Percentiles rank a stretch among this genome's conserved stretches.
Evolutionary conservation across 2,797 vertebrate species (phyloP).

Genomic region (Ctenochaetus hawaiiensis): DNA sequence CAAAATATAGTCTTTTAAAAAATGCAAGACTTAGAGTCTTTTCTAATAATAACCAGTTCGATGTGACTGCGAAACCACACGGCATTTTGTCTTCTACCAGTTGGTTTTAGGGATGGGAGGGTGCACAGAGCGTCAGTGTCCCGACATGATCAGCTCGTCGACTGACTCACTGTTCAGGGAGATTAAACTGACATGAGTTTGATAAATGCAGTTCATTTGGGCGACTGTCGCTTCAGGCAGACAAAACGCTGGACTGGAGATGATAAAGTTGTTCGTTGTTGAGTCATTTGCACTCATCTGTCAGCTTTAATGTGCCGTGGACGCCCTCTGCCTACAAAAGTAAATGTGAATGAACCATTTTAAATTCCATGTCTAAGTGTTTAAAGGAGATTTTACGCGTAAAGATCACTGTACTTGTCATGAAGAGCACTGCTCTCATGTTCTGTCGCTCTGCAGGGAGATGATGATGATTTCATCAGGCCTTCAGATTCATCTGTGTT

Average conservation of each 20-base stretch:
- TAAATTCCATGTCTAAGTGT: neutral
- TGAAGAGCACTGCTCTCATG: neutral
- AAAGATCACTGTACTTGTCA: constrained; percentile 2
- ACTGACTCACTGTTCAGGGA: constrained; percentile 25
- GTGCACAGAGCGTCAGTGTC: constrained; percentile 17
- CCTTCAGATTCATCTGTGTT: neutral
- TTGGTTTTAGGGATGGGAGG: constrained; percentile 32
- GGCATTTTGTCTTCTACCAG: constrained; percentile 41
- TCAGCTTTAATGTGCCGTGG: neutral
- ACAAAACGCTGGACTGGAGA: constrained; percentile 25
- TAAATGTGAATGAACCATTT: constrained; percentile 3
- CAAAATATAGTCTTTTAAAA: constrained; percentile 22
- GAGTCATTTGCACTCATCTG: neutral
- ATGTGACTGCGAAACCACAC: constrained; percentile 41
- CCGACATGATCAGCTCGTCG: constrained; percentile 47
- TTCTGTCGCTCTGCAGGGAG: neutral
- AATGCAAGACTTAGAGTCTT: constrained; percentile 16
- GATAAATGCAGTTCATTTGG: constrained; percentile 45
- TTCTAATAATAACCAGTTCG: constrained; percentile 33
- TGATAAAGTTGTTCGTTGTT: constrained; percentile 31
- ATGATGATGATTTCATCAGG: neutral
- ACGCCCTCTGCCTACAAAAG: neutral
- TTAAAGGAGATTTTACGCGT: neutral
- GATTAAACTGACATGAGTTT: constrained; percentile 33
- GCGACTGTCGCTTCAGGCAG: constrained; percentile 18